Percentiles rank a stretch among this genome's conserved stretches.
Evolutionary conservation across 2,797 vertebrate genomes (phyloP).

Genomic region (Enteromius fasciolatus): DNA sequence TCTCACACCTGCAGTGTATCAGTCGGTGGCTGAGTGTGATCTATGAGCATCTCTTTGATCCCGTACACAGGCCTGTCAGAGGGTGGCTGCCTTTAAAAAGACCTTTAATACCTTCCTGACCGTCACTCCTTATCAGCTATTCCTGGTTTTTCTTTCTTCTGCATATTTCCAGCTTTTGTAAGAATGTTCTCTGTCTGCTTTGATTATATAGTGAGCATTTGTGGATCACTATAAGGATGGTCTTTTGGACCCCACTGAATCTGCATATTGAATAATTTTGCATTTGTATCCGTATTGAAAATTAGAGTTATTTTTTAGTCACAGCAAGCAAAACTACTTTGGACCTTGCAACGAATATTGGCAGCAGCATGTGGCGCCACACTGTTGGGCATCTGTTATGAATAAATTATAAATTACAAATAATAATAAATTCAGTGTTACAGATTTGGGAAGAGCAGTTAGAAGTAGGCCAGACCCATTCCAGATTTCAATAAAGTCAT

Average conservation of each 20-base stretch:
- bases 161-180: conserved; percentile 50
- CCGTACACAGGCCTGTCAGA: conserved; percentile 6
- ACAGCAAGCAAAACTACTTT: neutral
- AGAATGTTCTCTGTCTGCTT: conserved; percentile 12
- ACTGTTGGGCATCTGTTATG: neutral
- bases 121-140: neutral
- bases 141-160: neutral
- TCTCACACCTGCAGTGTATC: conserved; percentile 23
- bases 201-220: neutral
- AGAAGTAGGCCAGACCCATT: neutral
- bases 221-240: neutral
- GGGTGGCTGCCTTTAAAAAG: neutral
- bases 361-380: conserved; percentile 1
- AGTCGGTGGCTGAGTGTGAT: conserved; percentile 13
- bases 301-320: neutral
- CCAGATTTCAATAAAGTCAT: neutral
- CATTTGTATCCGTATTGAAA: neutral
- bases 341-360: neutral
- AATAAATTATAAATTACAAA: neutral
- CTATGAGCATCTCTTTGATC: conserved; percentile 41
- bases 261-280: neutral
- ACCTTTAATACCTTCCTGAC: conserved; percentile 24
- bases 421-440: conserved; percentile 22
- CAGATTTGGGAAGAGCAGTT: neutral
- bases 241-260: neutral